Percentiles rank a stretch among this genome's conserved stretches.
These are phyloP conservation scores for Pseudomugil gertrudae DNA, from an alignment of 2,797 vertebrate species.

Conservation along the genomic window DNA sequence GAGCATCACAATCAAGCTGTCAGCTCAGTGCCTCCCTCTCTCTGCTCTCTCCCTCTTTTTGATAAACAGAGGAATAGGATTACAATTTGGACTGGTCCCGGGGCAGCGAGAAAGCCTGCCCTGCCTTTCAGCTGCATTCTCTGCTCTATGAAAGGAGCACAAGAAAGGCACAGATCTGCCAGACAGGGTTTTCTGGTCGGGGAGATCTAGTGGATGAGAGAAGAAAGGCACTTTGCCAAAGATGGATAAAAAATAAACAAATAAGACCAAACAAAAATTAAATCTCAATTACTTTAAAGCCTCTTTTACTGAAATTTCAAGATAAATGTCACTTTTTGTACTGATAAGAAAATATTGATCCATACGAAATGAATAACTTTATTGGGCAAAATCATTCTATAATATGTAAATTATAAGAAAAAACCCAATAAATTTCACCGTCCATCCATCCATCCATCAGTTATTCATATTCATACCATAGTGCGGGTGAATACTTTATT, in stretches of 20 bases:
- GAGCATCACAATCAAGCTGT: constrained; percentile 89
- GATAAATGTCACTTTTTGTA: too few species aligned
- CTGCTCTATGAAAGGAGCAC: constrained; percentile 72
- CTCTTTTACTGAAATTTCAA: constrained; percentile 2
- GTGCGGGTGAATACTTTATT: too few species aligned
- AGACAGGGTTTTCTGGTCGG: constrained; percentile 58
- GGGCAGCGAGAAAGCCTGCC: constrained; percentile 77
- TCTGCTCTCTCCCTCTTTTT: constrained; percentile 81
- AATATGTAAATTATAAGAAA: neutral
- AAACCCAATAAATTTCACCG: too few species aligned
- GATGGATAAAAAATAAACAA: constrained; percentile 16
- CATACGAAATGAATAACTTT: neutral
- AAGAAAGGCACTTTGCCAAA: constrained; percentile 43
- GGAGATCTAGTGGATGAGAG: constrained; percentile 49
- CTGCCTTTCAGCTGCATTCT: constrained; percentile 80
- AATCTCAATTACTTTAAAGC: constrained; percentile 11
- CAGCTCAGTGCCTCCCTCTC: constrained; percentile 78
- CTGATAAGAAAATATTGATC: too few species aligned
- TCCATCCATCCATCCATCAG: too few species aligned
- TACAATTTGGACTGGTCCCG: constrained; percentile 86
- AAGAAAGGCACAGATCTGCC: constrained; percentile 78
- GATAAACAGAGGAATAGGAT: constrained; percentile 90
- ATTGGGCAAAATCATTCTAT: neutral
- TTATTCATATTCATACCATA: too few species aligned
- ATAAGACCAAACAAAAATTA: neutral